Percentiles rank a stretch among this genome's conserved stretches.
phyloP scores from a whole-genome alignment of 2,888 invertebrate species.

The Melanophora roralis region DNA sequence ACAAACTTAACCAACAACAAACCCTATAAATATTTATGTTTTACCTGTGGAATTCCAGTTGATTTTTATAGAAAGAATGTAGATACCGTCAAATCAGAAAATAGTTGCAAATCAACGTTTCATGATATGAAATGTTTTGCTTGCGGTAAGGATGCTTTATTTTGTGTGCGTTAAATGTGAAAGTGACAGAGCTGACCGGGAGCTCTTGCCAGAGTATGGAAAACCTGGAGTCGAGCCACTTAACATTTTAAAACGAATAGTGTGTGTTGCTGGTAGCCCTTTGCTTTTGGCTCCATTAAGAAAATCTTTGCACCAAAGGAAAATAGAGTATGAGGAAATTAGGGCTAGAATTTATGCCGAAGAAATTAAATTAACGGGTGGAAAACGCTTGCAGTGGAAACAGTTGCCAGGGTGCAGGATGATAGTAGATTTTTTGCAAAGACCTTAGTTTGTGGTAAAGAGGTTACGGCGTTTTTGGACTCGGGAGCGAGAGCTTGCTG shows the following conservation, averaged over 20 bases:
- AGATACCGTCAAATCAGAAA: no score
- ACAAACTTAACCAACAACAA: no score
- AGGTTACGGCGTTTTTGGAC: constrained; percentile 17
- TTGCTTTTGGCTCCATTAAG: not conserved
- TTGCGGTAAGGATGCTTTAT: not conserved
- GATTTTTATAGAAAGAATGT: no score
- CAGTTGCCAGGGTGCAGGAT: no score
- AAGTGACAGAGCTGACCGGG: no score
- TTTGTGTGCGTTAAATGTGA: not conserved
- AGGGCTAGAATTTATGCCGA: not conserved
- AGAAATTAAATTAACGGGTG: not conserved
- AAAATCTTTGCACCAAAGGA: constrained; percentile 24
- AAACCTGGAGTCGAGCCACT: not conserved
- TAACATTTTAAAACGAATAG: not conserved
- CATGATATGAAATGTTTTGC: not conserved
- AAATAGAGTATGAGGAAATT: not conserved
- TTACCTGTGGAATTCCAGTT: no score
- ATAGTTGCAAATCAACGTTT: no score
- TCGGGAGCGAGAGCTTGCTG: constrained; percentile 39
- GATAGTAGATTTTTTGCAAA: no score
- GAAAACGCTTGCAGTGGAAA: constrained; percentile 3
- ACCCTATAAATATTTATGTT: no score
- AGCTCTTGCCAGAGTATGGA: not conserved
- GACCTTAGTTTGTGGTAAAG: constrained; percentile 7
- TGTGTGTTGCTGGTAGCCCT: not conserved